Percentiles rank a stretch among this genome's conserved stretches.
Conservation (phyloP, 1,140 invertebrate genomes). For the Limonius californicus region DNA sequence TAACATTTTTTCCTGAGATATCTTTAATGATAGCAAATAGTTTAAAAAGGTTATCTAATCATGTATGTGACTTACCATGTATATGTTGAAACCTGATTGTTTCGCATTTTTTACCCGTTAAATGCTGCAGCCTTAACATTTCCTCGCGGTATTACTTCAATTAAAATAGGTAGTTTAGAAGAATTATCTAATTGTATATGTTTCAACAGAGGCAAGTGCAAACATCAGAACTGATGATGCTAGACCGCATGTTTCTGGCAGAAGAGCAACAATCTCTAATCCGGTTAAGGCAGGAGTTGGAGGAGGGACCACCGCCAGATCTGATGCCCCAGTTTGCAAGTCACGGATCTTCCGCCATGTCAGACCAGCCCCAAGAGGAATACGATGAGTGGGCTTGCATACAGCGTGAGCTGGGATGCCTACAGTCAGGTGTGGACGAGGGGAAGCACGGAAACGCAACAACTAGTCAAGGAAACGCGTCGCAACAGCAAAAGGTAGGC, state of each 20-base stretch:
- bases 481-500: neutral
- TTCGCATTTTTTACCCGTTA: no score
- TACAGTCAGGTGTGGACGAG: conserved; percentile 36
- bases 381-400: conserved; percentile 69
- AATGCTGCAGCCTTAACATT: no score
- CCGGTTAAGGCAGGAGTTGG: conserved; percentile 51
- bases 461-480: neutral
- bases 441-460: neutral
- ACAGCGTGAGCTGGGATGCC: conserved; percentile 60
- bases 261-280: conserved; percentile 62
- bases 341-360: neutral
- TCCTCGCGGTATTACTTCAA: no score
- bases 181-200: no score
- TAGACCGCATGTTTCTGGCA: conserved; percentile 64
- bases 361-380: conserved; percentile 42
- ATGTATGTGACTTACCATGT: no score
- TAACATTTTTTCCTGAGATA: no score
- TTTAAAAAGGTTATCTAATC: no score
- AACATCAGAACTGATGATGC: conserved; percentile 69
- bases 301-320: conserved; percentile 32
- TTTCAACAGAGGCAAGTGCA: conserved; percentile 64
- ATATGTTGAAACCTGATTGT: no score
- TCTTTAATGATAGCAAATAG: no score
- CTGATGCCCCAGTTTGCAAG: conserved; percentile 7
- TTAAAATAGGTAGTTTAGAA: no score